These are phyloP conservation scores for Melanostigma gelatinosum DNA, from an alignment of 2,113 vertebrate genomes.

Conservation along the genomic window DNA sequence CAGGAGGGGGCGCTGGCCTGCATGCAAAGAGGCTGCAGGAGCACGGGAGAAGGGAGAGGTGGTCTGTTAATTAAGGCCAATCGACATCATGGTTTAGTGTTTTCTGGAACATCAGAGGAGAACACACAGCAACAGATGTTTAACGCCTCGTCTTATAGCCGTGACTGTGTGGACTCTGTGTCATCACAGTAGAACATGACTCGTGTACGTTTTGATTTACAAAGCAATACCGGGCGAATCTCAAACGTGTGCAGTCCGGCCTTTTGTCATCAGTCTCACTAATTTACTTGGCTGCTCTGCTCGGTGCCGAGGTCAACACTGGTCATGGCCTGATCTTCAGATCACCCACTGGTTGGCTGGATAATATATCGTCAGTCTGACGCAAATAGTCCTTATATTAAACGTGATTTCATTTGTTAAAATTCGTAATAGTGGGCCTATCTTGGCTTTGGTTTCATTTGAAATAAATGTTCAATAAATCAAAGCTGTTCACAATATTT, in stretches of 20 bases:
- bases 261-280: background rate
- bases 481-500: background rate
- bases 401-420: background rate
- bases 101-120: background rate
- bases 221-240: background rate
- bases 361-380: background rate
- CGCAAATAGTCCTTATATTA: background rate
- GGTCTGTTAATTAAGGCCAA: background rate
- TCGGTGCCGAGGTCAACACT: background rate
- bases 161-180: conserved; percentile 9
- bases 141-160: background rate
- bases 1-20: conserved; percentile 7
- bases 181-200: background rate
- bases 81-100: background rate
- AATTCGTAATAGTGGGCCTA: background rate
- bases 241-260: background rate
- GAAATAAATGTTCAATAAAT: background rate
- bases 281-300: background rate
- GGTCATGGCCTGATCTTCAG: conserved; percentile 7
- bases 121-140: background rate
- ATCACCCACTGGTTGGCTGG: too few species aligned
- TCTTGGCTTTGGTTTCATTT: background rate
- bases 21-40: conserved; percentile 45
- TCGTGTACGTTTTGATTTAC: background rate
- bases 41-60: background rate